Evolutionary conservation across 2,797 vertebrate genomes (phyloP).

Genomic region (Thunnus albacares): DNA sequence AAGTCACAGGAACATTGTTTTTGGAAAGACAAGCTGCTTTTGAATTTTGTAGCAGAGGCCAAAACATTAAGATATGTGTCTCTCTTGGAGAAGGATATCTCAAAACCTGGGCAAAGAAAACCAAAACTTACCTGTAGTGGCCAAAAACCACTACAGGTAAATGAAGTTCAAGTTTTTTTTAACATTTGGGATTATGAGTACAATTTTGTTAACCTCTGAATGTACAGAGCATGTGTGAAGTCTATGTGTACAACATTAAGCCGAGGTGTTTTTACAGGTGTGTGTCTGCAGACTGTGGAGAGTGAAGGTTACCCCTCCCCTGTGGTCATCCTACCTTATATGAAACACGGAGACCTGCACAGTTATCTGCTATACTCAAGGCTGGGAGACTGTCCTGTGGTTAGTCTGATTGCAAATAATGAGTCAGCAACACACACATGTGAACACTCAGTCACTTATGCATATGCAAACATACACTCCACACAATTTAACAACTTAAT

Average conservation of each 20-base stretch:
- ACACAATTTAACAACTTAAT: slow-evolving; percentile 25
- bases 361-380: slow-evolving; percentile 94
- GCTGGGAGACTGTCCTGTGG: slow-evolving; percentile 92
- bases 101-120: background rate
- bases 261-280: slow-evolving; percentile 82
- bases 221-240: background rate
- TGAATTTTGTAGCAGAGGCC: no score
- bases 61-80: no score
- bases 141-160: background rate
- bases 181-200: background rate
- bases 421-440: background rate
- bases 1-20: background rate
- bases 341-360: slow-evolving; percentile 96
- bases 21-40: background rate
- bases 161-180: no score
- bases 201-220: background rate
- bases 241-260: slow-evolving; percentile 1
- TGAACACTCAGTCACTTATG: background rate
- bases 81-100: background rate
- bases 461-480: background rate
- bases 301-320: slow-evolving; percentile 94
- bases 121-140: background rate
- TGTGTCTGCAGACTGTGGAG: slow-evolving; percentile 94
- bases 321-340: slow-evolving; percentile 94
- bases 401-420: slow-evolving; percentile 70